Conservation (phyloP, 2,113 vertebrate genomes). For the Hydrochoerus hydrochaeris region DNA sequence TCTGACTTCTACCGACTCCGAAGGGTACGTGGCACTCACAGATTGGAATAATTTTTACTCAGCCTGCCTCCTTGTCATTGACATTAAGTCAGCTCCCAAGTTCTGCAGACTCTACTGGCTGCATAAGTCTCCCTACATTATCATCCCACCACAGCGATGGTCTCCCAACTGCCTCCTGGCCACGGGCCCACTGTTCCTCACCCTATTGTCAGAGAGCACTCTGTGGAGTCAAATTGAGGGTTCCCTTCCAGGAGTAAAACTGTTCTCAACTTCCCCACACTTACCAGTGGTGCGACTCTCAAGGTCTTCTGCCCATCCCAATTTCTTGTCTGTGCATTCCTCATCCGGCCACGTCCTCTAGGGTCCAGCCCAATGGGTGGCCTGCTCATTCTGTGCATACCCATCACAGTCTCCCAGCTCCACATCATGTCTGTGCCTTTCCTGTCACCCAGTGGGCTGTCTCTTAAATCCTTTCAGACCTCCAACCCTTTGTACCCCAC, state of each 20-base stretch:
- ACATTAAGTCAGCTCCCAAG: neutral
- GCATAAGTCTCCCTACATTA: neutral
- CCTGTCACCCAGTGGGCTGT: neutral
- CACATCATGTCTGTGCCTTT: neutral
- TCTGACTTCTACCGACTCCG: neutral
- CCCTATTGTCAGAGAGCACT: neutral
- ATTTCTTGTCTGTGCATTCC: neutral
- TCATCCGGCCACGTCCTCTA: neutral
- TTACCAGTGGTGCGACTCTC: neutral
- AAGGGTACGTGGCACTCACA: neutral
- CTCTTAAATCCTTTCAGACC: neutral
- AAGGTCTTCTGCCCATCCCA: neutral
- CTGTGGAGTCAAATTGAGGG: constrained; percentile 25
- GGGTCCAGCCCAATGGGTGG: neutral
- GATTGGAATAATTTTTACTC: neutral
- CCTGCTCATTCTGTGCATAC: neutral
- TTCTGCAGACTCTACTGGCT: neutral
- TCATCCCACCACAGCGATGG: neutral
- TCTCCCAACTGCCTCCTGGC: neutral
- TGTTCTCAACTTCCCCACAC: neutral
- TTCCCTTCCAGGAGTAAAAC: neutral
- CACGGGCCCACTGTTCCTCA: neutral
- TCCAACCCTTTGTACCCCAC: neutral
- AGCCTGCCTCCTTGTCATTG: neutral
- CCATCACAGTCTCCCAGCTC: neutral